Percentiles rank a stretch among this genome's conserved stretches.
phyloP scores from a whole-genome alignment of 2,888 invertebrate species.

The Barypeithes pellucidus region DNA sequence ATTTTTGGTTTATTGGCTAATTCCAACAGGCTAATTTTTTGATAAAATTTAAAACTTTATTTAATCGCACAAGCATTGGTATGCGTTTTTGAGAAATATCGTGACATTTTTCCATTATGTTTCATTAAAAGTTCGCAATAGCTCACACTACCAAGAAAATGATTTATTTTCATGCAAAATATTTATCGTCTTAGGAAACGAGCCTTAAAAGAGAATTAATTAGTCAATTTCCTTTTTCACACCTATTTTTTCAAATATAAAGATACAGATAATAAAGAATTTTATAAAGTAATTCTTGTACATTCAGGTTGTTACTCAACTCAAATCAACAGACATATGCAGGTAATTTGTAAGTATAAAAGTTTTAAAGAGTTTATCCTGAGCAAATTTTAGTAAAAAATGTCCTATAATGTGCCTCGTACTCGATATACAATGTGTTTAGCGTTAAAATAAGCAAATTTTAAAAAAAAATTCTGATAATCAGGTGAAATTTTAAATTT shows the following conservation, averaged over 20 bases:
- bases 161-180: not conserved
- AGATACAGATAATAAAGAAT: not conserved
- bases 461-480: too few relatives aligned
- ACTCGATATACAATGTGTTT: too few relatives aligned
- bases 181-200: constrained; percentile 4
- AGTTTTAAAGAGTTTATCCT: too few relatives aligned
- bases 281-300: not conserved
- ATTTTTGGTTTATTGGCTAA: too few relatives aligned
- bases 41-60: not conserved
- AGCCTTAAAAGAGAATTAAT: not conserved
- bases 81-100: not conserved
- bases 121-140: not conserved
- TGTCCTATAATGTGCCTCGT: too few relatives aligned
- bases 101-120: constrained; percentile 1
- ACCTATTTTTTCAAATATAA: constrained; percentile 9
- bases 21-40: too few relatives aligned
- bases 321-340: not conserved
- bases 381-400: too few relatives aligned
- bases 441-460: too few relatives aligned
- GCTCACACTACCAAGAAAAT: not conserved
- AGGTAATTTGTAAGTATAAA: too few relatives aligned
- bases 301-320: not conserved
- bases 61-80: not conserved
- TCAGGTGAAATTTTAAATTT: too few relatives aligned
- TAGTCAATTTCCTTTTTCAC: constrained; percentile 23